Base-by-base conservation (phyloP, 2,113 vertebrate species). In the Gymnarchus niloticus region DNA sequence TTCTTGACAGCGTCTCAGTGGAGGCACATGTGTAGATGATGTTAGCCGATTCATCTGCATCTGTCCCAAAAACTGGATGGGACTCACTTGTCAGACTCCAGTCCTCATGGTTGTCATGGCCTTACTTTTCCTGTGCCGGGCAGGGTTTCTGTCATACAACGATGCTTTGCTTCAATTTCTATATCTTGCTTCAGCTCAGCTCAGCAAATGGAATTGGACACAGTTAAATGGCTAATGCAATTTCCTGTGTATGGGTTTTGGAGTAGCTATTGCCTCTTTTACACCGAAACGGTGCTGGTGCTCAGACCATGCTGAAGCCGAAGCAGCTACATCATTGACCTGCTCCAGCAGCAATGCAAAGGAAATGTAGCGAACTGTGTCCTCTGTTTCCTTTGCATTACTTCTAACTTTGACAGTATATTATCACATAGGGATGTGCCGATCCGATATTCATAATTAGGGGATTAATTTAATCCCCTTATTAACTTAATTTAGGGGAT, bases 31-130 rank as follows among this genome's bases (percentile, higher is more conserved):
- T 0, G 86, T 94, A 91, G 95, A 96, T 81, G 94, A 95, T 48
- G 88, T 93, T 51, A 95, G 94, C 89, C 93, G 92, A 87, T 97
- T 95, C 86, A 92, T 89, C 0, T 97, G 96, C 88, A 85, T 93
- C 54, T 97, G 96, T 86, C 89, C 92, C 56, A 93, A 87, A 84
- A 95, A 94, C 86, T 97, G 96, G 96, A 89, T 94, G 1, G 96
- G 96, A 84, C 86, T 85, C 44, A 93, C 87, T 86, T 97, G 96
- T 90, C 94, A 95, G 86, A 95, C 89, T 86, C 94, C 96, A 0
- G 3, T 93, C 80, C 92, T 92, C 76, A 93, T 56, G 51, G 6
- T 3, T 21, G 51, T 28, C 12, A 65, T n/a, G 12, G 28, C 49
- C 25, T 33, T 46, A 81, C 8, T 28, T 25, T 28, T 77, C 61